These are phyloP conservation scores for Ptychadena robeensis DNA, from an alignment of 2,797 vertebrate species.

Conservation along the genomic window DNA sequence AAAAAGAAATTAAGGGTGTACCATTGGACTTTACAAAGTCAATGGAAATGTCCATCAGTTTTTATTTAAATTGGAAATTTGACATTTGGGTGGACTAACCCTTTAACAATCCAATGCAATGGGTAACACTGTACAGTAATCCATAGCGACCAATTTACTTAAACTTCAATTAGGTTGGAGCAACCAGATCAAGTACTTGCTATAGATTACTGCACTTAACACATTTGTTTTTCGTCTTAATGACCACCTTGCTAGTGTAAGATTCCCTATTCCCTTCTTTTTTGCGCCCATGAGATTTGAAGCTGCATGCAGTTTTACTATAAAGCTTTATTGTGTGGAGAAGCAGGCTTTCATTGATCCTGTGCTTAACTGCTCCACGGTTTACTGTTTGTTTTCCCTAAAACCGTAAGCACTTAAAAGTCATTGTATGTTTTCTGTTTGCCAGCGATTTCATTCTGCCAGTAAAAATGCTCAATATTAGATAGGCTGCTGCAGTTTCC, in stretches of 20 bases:
- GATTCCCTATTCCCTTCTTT: not conserved
- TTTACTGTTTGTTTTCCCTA: constrained; percentile 5
- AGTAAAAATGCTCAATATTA: constrained; percentile 32
- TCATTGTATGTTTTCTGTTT: constrained; percentile 7
- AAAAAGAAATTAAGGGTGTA: not conserved
- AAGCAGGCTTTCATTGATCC: not conserved
- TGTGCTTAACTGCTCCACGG: not conserved
- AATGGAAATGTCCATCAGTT: not conserved
- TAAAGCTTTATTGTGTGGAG: not conserved
- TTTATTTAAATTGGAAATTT: too few species aligned
- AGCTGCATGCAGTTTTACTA: constrained; percentile 6
- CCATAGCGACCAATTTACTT: not conserved
- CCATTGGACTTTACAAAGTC: not conserved
- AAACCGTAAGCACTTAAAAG: constrained; percentile 52
- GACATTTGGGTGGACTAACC: not conserved
- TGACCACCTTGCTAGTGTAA: too few species aligned
- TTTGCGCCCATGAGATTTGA: constrained; percentile 25
- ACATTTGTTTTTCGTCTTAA: not conserved
- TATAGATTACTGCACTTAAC: not conserved
- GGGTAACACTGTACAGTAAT: not conserved
- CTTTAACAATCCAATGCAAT: not conserved
- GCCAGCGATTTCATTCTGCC: constrained; percentile 28
- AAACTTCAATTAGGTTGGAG: not conserved
- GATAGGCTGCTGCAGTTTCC: constrained; percentile 6
- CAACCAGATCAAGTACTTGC: not conserved